Evolutionary conservation across 2,797 vertebrate genomes (phyloP).

Genomic region (Serranus cabrilla): DNA sequence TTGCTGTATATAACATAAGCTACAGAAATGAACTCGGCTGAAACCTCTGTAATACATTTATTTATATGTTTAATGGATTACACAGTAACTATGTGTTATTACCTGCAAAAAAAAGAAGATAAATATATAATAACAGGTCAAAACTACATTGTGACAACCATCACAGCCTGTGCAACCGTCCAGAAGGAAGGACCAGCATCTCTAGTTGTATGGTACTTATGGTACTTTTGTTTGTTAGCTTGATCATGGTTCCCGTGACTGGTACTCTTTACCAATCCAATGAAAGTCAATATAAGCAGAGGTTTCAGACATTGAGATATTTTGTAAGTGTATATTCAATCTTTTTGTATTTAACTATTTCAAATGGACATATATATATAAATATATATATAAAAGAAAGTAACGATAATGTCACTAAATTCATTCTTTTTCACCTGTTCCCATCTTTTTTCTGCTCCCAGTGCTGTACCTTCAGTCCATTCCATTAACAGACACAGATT

Average conservation of each 20-base stretch:
- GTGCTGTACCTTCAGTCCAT: conserved; percentile 82
- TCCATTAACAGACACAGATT: conserved; percentile 76
- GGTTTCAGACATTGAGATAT: conserved; percentile 78
- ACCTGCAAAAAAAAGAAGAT: conserved; percentile 29
- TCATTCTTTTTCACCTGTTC: conserved; percentile 67
- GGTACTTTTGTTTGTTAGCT: conserved; percentile 53
- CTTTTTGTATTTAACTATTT: conserved; percentile 83
- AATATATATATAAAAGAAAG: conserved; percentile 52
- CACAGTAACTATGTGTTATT: conserved; percentile 53
- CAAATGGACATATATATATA: conserved; percentile 68
- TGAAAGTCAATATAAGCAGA: conserved; percentile 68
- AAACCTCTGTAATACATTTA: conserved; percentile 79
- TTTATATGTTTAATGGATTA: conserved; percentile 72
- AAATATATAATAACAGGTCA: conserved; percentile 34
- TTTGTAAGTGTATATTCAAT: conserved; percentile 82
- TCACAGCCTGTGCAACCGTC: conserved; percentile 22
- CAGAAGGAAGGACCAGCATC: conserved; percentile 55
- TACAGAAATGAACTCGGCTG: conserved; percentile 77
- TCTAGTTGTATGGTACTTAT: conserved; percentile 28
- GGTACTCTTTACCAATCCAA: conserved; percentile 56
- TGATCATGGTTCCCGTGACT: conserved; percentile 38
- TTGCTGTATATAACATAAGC: conserved; percentile 86
- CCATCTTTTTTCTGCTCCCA: conserved; percentile 37
- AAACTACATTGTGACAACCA: conserved; percentile 31
- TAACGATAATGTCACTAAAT: conserved; percentile 79